These are phyloP conservation scores for Haliclona indistincta DNA, from an alignment of 37 sponge, comb jelly and placozoan genomes.

Conservation along the genomic window DNA sequence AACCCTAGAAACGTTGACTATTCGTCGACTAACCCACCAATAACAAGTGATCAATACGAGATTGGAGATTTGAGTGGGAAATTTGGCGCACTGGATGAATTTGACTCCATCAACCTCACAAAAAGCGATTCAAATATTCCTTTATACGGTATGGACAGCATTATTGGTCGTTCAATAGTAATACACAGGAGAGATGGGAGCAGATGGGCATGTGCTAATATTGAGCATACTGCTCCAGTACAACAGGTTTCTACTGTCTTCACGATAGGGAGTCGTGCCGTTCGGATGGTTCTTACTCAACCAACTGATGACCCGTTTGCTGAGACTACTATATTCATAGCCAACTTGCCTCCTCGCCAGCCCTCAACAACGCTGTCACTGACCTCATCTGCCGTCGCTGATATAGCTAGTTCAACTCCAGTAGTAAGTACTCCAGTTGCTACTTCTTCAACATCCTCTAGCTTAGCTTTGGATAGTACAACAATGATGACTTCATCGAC, in stretches of 20 bases:
- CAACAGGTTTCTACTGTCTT: constrained; percentile 11
- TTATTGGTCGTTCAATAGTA: constrained; percentile 78
- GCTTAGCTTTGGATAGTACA: too few relatives aligned
- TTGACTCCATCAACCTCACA: neutral
- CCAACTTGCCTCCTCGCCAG: too few relatives aligned
- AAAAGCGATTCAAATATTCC: constrained; percentile 60
- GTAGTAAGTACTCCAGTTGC: too few relatives aligned
- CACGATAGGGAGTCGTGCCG: constrained; percentile 11
- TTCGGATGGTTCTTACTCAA: constrained; percentile 52
- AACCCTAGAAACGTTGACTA: constrained; percentile 47
- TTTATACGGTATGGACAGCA: constrained; percentile 56
- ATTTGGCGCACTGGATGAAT: constrained; percentile 40
- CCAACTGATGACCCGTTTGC: constrained; percentile 60
- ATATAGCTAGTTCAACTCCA: too few relatives aligned
- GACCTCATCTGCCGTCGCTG: too few relatives aligned
- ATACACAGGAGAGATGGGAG: constrained; percentile 18
- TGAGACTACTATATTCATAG: constrained; percentile 53
- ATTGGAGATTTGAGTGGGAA: constrained; percentile 84
- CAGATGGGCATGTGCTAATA: constrained; percentile 55
- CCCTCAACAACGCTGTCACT: too few relatives aligned
- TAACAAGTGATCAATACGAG: constrained; percentile 65
- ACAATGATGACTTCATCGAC: too few relatives aligned
- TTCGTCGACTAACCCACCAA: neutral
- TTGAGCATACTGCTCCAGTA: constrained; percentile 12
- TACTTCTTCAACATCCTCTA: too few relatives aligned